These are phyloP conservation scores for Zaprionus vittiger DNA, from an alignment of 1,140 invertebrate genomes.

Conservation along the genomic window DNA sequence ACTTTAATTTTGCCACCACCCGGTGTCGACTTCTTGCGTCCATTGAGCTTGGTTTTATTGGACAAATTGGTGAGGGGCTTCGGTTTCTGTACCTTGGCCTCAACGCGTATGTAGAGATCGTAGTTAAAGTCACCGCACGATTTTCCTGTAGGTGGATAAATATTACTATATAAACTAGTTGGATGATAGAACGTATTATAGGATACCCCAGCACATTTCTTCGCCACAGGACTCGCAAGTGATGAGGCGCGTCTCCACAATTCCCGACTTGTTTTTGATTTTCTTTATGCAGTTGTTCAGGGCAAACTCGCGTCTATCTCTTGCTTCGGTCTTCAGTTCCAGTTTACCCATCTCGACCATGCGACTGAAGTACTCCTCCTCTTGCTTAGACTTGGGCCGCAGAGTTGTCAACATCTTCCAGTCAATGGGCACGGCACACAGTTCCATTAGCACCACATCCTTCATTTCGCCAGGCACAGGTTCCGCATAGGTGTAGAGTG, in stretches of 20 bases:
- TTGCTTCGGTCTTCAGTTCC: conserved; percentile 88
- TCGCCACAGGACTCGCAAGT: conserved; percentile 92
- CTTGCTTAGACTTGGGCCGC: conserved; percentile 91
- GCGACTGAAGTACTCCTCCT: conserved; percentile 94
- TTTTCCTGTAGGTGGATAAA: conserved; percentile 72
- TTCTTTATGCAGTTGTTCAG: conserved; percentile 88
- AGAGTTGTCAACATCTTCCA: conserved; percentile 96
- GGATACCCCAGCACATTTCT: conserved; percentile 91
- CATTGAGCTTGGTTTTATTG: conserved; percentile 77
- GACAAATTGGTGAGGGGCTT: conserved; percentile 58
- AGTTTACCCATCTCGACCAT: conserved; percentile 93
- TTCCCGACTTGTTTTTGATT: conserved; percentile 91
- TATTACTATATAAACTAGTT: not conserved
- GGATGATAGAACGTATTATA: not conserved
- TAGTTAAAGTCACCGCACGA: conserved; percentile 85
- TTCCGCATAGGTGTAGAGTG: conserved; percentile 87
- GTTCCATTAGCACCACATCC: conserved; percentile 88
- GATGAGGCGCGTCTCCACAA: conserved; percentile 90
- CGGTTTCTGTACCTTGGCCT: conserved; percentile 74
- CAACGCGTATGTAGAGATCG: conserved; percentile 84
- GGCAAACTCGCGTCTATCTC: conserved; percentile 87
- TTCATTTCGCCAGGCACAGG: conserved; percentile 93
- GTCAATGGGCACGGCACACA: conserved; percentile 94
- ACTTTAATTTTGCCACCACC: conserved; percentile 86
- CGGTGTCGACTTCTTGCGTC: conserved; percentile 87